Evolutionary conservation across 2,797 vertebrate species (phyloP), one percentile per base, ranked within the genome.

Genomic region (Gobionotothen gibberifrons): DNA sequence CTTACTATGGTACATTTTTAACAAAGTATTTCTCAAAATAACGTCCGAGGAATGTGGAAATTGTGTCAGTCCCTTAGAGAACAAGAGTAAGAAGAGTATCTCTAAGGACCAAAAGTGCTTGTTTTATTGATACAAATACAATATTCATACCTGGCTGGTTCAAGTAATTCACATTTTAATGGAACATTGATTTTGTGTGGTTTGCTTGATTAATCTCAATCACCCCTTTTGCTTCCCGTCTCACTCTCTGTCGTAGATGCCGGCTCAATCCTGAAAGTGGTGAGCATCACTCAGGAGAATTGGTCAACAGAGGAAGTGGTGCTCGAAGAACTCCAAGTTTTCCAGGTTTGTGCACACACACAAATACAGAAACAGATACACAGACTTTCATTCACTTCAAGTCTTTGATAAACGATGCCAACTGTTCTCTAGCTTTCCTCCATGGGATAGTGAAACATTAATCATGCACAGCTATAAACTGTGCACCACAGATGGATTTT

Each of bases 221-320:
- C 9, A 13, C 19, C 3, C 26, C 3, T 65, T 16, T 17, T 69
- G 21, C 39, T 15, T 59, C 26, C 1, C 4, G 0, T 66, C 22
- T 81, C 12, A 3, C 47, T 59, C 17, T 61, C 5, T 75, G 51
- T 53, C 13, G 1, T 88, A 99, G 98, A 99, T 67, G 57, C 91
- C 57, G 98, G 98, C 57, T 97, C 96, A 0, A 82, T 99, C 79
- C 91, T 99, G 71, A 99, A 99, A 90, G 97, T 97, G 77, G 96
- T 99, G 75, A 99, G 96, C 83, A 98, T 99, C 87, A 96, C 96
- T 64, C 97, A 98, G 72, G 97, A 99, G 79, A 96, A 97, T 81
- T 97, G 97, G 97, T 92, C 94, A 22, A 95, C 95, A 57, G 98
- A 99, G 81, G 97, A 98, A 57, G 96, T 99, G 12, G 91, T 99